Evolutionary conservation across 1,140 invertebrate species (phyloP).

Genomic region (Globodera rostochiensis): DNA sequence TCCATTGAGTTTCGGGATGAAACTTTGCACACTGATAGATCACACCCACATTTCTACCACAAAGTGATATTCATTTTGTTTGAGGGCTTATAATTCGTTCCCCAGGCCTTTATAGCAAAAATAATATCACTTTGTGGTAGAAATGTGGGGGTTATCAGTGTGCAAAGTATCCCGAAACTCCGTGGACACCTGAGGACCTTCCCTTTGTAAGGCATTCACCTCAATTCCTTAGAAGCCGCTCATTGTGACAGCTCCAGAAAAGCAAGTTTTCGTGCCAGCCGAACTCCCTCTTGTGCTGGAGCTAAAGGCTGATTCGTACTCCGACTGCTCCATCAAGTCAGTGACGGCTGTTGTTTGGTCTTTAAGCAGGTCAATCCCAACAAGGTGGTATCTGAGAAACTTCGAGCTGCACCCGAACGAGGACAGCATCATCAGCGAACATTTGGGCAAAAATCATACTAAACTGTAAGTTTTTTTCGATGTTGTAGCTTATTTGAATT

Average conservation of each 20-base stretch:
- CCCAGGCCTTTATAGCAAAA: no score
- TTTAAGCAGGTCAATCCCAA: not conserved
- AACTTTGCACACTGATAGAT: no score
- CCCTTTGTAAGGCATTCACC: no score
- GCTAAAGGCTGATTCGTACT: conserved; percentile 24
- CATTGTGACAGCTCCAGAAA: conserved; percentile 31
- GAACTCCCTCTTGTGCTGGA: conserved; percentile 44
- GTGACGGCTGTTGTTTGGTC: not conserved
- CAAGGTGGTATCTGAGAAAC: conserved; percentile 55
- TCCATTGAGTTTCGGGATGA: no score
- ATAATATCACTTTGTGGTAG: no score
- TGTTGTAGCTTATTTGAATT: not conserved
- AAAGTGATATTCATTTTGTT: no score
- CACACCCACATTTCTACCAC: no score
- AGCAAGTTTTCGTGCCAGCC: conserved; percentile 41
- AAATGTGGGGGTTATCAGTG: no score
- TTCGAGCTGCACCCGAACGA: conserved; percentile 50
- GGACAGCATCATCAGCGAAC: conserved; percentile 13
- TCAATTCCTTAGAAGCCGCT: conserved; percentile 34
- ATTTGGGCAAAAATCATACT: conserved; percentile 16
- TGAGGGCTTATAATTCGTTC: no score
- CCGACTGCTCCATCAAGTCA: conserved; percentile 16
- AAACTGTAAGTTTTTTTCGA: not conserved
- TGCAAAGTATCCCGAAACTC: no score
- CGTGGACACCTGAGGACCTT: no score